These are phyloP conservation scores for Caiman crocodilus DNA, from an alignment of 2,797 vertebrate genomes.

Conservation along the genomic window DNA sequence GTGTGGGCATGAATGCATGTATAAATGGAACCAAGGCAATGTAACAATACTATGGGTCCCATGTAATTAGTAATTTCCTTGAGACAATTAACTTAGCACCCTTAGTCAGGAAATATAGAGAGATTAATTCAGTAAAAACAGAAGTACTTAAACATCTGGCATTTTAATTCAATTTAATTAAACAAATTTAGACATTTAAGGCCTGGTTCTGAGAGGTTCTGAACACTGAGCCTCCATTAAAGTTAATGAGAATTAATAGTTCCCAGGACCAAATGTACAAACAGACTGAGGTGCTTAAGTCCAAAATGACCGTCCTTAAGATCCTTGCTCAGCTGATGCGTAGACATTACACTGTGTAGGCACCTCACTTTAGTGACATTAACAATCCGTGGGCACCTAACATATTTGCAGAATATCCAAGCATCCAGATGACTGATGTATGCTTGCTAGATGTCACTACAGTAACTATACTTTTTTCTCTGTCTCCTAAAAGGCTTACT, in stretches of 20 bases:
- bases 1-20: no score
- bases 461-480: no score
- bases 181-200: background rate
- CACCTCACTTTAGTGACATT: no score
- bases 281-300: background rate
- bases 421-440: no score
- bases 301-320: no score
- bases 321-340: no score
- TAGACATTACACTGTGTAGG: no score
- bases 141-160: background rate
- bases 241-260: background rate
- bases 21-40: background rate
- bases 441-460: no score
- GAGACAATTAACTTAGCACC: background rate
- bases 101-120: background rate
- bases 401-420: no score
- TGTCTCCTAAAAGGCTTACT: no score
- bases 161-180: slow-evolving; percentile 11
- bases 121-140: background rate
- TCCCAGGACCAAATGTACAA: background rate
- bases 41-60: background rate
- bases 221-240: background rate
- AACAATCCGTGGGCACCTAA: no score
- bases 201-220: background rate
- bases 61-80: slow-evolving; percentile 10